Base-by-base conservation (phyloP, 2,113 vertebrate species). In the Heterochromis multidens region DNA sequence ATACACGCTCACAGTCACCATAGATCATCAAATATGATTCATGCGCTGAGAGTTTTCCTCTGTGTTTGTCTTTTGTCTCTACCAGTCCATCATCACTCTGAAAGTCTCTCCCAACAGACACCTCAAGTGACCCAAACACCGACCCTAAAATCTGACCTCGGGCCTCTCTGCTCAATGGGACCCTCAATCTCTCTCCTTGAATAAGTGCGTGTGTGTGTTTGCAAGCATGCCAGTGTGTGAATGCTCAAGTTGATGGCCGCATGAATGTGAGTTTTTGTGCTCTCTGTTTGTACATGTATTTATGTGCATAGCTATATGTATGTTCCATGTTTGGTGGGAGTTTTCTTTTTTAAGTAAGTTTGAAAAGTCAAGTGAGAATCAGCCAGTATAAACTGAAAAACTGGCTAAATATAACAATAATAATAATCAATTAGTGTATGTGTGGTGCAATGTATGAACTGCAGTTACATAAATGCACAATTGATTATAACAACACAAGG, bases 121-220 rank as follows among this genome's bases (percentile, higher is more conserved):
- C 58, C 31, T 23, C 33, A n/a, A 87, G 35, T 67, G 82, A 87
- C 81, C 83, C 81, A 40, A 77, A 77, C 3, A 0, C 52, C 67
- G 89, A 94, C 91, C 87, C 82, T 11, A 31, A 80, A 63, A 63
- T n/a, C 29, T 88, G 86, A 89, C 87, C 89, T 84, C 79, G 14
- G 76, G 62, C 63, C 77, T 59, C 23, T 46, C 54, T 67, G 16
- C 77, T 82, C 57, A 79, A 61, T 40, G 29, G 77, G 56, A 87
- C 40, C 31, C 65, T 84, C 65, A 86, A n/a, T 81, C 40, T 54
- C 3, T 43, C 16, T 80, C 58, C 31, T 46, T 80, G 7, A 90
- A 56, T 49, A 43, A 52, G 74, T 46, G 52, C 40, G 3, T 74
- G 56, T 81, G 27, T 80, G 78, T 40, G 40, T 83, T 60, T 80